Evolutionary conservation across 92 coral and sea anemone genomes (phyloP), one percentile per base, ranked within the genome.

Genomic region (Meandrina meandrites): DNA sequence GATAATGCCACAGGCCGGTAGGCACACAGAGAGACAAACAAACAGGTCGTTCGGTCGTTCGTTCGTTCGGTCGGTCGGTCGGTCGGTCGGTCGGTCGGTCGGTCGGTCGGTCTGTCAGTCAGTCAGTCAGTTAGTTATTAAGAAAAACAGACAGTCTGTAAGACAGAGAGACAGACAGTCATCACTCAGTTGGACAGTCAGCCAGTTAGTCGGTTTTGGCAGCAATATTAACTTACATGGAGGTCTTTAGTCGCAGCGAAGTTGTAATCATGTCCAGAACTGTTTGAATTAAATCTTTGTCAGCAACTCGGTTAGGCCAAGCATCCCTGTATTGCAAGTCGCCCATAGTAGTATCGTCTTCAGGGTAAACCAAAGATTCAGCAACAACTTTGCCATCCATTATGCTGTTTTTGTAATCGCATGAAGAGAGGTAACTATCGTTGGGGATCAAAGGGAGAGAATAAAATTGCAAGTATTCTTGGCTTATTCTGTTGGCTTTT

Each of bases 381-480:
- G 40, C 31, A 17, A 79, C 82, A 31, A 18, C 12, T 31, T 34
- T 32, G 10, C 6, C 9, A 5, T 66, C 82, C 27, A 54, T 30
- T 48, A 51, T 28, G 31, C 68, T 79, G 22, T 27, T 54, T 21
- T 79, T 53, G 69, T 79, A 79, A 51, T 79, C 42, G n/a, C 82
- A 79, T 17, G 48, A 54, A 32, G 68, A 42, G 0, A 54, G 67
- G 42, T 51, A 79, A 31, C 68, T 54, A 11, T 21, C 67, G 54
- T 56, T 79, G 15, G 82, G 64, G 54, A 79, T 51, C 40, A 79
- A 79, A 51, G 82, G 82, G 35, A 79, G 69, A 34, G 82, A 79
- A 50, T 79, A 79, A 56, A 79, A 79, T 35, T 53, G 30, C 15
- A 79, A 11, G 67, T 51, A 54, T 54, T 79, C 18, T 22, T 35